Conservation (phyloP, 2,797 vertebrate species). For the Callimico goeldii region DNA sequence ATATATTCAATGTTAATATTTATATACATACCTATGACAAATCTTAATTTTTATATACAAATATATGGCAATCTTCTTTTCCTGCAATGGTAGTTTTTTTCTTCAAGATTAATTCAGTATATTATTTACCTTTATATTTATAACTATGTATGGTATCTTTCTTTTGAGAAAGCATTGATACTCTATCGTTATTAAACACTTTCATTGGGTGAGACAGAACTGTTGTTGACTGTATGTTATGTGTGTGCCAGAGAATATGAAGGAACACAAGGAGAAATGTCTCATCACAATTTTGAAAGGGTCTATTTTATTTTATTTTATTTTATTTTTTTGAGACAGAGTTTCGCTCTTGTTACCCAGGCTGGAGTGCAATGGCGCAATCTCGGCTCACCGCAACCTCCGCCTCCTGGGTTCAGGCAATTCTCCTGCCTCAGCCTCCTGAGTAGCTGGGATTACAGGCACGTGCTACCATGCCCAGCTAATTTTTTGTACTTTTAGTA, state of each 20-base stretch:
- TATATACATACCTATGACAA: not conserved
- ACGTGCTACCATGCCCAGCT: too few species aligned
- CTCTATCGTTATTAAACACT: not conserved
- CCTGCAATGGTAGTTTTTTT: not conserved
- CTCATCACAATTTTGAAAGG: not conserved
- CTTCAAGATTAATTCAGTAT: conserved; percentile 14
- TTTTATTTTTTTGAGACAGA: too few species aligned
- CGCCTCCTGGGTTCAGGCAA: too few species aligned
- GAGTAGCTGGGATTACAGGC: too few species aligned
- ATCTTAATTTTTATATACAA: not conserved
- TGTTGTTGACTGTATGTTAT: not conserved
- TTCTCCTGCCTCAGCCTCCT: too few species aligned
- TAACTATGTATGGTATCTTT: not conserved
- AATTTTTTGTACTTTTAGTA: too few species aligned
- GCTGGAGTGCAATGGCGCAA: too few species aligned
- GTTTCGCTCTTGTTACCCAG: too few species aligned
- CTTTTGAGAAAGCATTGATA: not conserved
- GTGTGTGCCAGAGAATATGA: not conserved
- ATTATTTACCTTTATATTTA: conserved; percentile 41
- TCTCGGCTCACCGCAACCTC: too few species aligned
- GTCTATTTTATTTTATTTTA: too few species aligned
- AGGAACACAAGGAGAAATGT: not conserved
- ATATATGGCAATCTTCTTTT: conserved; percentile 2
- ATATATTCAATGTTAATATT: not conserved
- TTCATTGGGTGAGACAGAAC: not conserved